Evolutionary conservation across 1,140 invertebrate species (phyloP).

Genomic region (Trichomalopsis sarcophagae): DNA sequence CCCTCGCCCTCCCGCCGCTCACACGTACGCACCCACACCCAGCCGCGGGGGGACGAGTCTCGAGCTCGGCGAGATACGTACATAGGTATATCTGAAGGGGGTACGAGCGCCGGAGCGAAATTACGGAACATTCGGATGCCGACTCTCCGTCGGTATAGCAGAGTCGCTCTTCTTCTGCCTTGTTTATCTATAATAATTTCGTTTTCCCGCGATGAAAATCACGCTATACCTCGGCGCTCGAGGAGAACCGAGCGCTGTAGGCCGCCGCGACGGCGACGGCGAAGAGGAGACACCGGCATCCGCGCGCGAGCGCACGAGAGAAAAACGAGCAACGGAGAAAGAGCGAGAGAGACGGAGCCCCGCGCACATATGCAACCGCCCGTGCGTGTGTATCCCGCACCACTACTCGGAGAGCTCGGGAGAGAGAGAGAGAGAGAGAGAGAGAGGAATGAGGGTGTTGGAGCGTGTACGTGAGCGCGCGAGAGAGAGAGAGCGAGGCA

Average conservation of each 20-base stretch:
- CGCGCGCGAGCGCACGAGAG: neutral
- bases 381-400: slow-evolving; percentile 17
- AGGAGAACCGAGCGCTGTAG: slow-evolving; percentile 2
- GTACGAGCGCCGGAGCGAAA: slow-evolving; percentile 50
- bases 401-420: neutral
- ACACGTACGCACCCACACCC: neutral
- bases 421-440: too few relatives aligned
- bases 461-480: slow-evolving; percentile 55
- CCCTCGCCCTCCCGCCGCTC: neutral
- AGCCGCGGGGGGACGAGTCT: neutral
- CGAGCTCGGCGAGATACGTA: slow-evolving; percentile 56
- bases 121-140: slow-evolving; percentile 65
- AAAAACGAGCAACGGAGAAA: neutral
- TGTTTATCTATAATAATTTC: neutral
- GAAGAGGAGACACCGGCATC: neutral
- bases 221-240: neutral
- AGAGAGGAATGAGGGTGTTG: slow-evolving; percentile 63
- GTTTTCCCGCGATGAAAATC: neutral
- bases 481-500: neutral
- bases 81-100: slow-evolving; percentile 7
- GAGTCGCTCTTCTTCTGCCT: slow-evolving; percentile 51
- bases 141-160: slow-evolving; percentile 68
- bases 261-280: neutral
- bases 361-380: slow-evolving; percentile 28
- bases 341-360: neutral